Evolutionary conservation across 1,140 invertebrate species (phyloP).

Genomic region (Orius insidiosus): DNA sequence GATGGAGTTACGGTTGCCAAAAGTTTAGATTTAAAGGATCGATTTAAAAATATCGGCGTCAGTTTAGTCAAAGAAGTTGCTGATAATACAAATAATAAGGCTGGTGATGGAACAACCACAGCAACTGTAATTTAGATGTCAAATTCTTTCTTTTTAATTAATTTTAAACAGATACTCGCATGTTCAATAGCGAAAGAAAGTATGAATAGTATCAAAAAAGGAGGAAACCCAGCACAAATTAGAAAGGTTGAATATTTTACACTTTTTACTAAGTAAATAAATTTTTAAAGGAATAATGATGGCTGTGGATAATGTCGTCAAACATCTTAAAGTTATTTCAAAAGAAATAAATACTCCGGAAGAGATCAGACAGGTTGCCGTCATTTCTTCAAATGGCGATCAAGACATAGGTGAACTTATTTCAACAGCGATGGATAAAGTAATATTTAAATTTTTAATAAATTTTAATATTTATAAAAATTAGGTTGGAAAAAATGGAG

Average conservation of each 20-base stretch:
- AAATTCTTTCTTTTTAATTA: neutral
- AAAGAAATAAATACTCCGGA: constrained; percentile 52
- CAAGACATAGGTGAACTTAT: constrained; percentile 44
- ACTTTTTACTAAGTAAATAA: neutral
- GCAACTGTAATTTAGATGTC: constrained; percentile 45
- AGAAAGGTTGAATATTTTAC: constrained; percentile 2
- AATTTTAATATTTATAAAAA: neutral
- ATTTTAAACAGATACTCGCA: neutral
- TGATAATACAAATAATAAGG: constrained; percentile 57
- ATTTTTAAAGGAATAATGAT: constrained; percentile 2
- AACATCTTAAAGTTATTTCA: constrained; percentile 41
- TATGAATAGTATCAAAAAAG: constrained; percentile 4
- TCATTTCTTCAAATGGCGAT: constrained; percentile 62
- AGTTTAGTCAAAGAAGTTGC: constrained; percentile 59
- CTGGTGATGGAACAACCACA: constrained; percentile 57
- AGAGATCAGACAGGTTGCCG: constrained; percentile 60
- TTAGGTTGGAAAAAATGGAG: constrained; percentile 50
- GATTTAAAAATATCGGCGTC: constrained; percentile 56
- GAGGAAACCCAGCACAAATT: constrained; percentile 3
- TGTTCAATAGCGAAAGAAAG: constrained; percentile 1
- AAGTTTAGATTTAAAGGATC: constrained; percentile 51
- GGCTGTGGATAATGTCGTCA: constrained; percentile 44
- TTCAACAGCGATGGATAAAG: constrained; percentile 56
- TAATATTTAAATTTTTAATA: constrained; percentile 31
- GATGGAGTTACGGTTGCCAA: constrained; percentile 63